phyloP scores from a whole-genome alignment of 2,888 invertebrate genomes.

The Oscheius sp. region DNA sequence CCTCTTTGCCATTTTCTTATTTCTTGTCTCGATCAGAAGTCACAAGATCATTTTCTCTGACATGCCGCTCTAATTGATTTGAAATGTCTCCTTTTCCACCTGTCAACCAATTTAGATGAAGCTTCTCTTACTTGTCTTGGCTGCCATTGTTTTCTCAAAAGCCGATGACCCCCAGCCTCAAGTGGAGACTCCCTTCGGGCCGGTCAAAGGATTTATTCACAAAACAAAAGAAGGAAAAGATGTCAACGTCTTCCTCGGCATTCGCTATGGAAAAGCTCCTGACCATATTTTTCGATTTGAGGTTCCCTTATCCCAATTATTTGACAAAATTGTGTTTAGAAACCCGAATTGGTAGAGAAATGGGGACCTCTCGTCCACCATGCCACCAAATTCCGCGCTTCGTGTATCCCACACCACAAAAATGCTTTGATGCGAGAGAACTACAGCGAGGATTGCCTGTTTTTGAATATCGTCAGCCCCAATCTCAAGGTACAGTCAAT shows the following conservation, averaged over 20 bases:
- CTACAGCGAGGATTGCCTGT: conserved; percentile 61
- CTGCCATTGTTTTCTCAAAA: not conserved
- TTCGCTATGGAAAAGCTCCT: conserved; percentile 59
- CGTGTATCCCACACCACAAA: conserved; percentile 54
- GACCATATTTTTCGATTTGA: conserved; percentile 58
- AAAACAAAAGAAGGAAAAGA: conserved; percentile 25
- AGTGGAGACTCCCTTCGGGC: conserved; percentile 31
- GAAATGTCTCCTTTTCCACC: not conserved
- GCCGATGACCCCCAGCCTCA: not conserved
- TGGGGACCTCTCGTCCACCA: conserved; percentile 56
- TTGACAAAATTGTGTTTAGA: too few relatives aligned
- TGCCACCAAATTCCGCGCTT: conserved; percentile 57
- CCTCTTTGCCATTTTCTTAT: not conserved
- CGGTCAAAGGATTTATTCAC: conserved; percentile 31
- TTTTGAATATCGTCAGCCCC: conserved; percentile 60
- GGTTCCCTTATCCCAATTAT: conserved; percentile 40
- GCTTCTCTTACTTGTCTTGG: conserved; percentile 11
- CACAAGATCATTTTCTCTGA: too few relatives aligned
- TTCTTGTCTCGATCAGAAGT: not conserved
- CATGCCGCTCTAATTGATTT: not conserved
- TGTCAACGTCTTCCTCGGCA: conserved; percentile 55
- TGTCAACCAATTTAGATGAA: conserved; percentile 3
- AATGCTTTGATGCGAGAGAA: conserved; percentile 49
- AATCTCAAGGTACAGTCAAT: conserved; percentile 19
- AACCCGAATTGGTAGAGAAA: conserved; percentile 59